Base-by-base conservation (phyloP, 2,797 vertebrate species). In the Tamandua tetradactyla region DNA sequence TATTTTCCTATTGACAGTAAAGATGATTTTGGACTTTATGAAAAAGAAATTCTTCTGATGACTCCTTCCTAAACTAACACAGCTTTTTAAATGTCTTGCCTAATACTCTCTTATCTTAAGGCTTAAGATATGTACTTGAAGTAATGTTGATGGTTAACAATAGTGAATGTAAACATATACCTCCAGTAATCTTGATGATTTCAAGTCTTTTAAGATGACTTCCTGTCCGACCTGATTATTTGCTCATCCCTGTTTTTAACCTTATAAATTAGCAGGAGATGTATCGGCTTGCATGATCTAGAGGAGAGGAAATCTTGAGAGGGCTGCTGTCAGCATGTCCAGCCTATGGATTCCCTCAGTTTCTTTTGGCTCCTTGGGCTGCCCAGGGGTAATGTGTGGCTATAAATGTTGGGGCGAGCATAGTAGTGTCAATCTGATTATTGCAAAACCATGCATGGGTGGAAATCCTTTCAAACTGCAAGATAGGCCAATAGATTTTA, bases 201-300 rank as follows among this genome's bases (percentile, higher is more conserved):
- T 37, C 66, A 66, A 71, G 55, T 62, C 66, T 68, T 90, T 75
- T 37, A 30, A n/a, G 57, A 62, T 66, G 62, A 66, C 42, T 83
- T 49, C 30, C 57, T 72, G 80, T 86, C 80, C 64, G 37, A 79
- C 20, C 35, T 64, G 74, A 72, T 85, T 59, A 78, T 49, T 76
- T 69, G 79, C 72, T 44, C 55, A 20, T 55, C 71, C 55, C 62
- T 42, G 23, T 37, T 86, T 93, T 57, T 91, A 80, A n/a, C 80
- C 87, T 92, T 84, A 25, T 80, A 61, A 66, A 69, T 23, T 47
- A 44, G 40, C 78, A 75, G 81, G 83, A 68, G 80, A 87, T 23
- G 22, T 3, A 3, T 89, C 66, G 66, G 59, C 47, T 47, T 72
- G 35, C 61, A 0, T 7, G 71, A 37, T 32, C n/a, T n/a, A 17